Evolutionary conservation across 2,113 vertebrate genomes (phyloP), one percentile per base, ranked within the genome.

Genomic region (Taxidea taxus): DNA sequence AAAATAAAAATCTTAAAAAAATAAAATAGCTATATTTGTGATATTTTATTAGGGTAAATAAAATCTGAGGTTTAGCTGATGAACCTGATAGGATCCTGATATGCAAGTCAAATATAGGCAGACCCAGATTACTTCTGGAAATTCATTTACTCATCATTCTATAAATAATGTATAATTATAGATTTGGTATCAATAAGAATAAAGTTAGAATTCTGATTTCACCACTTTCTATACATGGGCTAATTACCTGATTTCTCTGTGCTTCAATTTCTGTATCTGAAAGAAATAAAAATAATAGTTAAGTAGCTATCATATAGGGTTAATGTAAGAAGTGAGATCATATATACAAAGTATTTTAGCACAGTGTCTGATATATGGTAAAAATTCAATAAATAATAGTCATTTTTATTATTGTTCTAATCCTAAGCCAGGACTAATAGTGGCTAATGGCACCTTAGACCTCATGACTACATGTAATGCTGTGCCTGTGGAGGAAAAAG

Each of bases 181-280:
- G 42, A 27, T 47, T 94, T 94, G 11, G n/a, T 44, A 20, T 74
- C 29, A 90, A 7, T 86, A 44, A 86, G 62, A 96, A 62, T 78
- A 89, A 42, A 51, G 42, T 85, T 93, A 70, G 60, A 93, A 93
- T 96, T 93, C 80, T 94, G 54, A 90, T 74, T 74, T 81, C 13
- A 87, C 25, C 25, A 86, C 87, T 91, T 81, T 75, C 4, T 72
- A 7, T 42, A 72, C 49, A 5, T 54, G n/a, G 70, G 42, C 25
- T 90, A 91, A 72, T 90, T 80, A 85, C 16, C n/a, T 94, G 70
- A 85, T 23, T 74, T 80, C 44, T 86, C n/a, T 74, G 29, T 83
- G 34, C 42, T 58, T 96, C 47, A 74, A 56, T 85, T 74, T 91
- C 20, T 3, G 47, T 31, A 47, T 87, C 39, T 84, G 27, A 77